These are phyloP conservation scores for Corydoras maculifer DNA, from an alignment of 2,113 vertebrate species.

Conservation along the genomic window DNA sequence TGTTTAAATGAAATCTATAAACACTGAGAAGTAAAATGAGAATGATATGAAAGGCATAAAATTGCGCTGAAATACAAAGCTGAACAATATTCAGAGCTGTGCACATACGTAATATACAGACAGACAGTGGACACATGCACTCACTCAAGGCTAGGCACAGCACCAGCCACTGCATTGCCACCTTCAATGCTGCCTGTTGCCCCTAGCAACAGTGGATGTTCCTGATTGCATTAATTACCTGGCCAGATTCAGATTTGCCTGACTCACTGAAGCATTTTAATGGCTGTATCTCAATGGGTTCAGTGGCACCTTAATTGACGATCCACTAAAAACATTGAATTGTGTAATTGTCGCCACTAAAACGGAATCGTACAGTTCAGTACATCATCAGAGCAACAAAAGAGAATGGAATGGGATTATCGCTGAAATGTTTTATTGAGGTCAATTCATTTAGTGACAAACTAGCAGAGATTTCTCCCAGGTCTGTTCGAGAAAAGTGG, in stretches of 20 bases:
- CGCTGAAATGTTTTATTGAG: not conserved
- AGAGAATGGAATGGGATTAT: slow-evolving; percentile 12
- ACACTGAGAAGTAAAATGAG: no score
- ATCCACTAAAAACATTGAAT: not conserved
- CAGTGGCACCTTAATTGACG: not conserved
- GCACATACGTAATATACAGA: not conserved
- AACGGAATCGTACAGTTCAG: not conserved
- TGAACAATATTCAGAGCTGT: no score
- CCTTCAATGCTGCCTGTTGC: slow-evolving; percentile 60
- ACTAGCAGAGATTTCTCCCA: not conserved
- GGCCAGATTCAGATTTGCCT: slow-evolving; percentile 54
- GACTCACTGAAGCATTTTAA: slow-evolving; percentile 19
- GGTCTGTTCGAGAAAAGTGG: not conserved
- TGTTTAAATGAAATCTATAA: no score
- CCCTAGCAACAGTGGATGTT: slow-evolving; percentile 61
- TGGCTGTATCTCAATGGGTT: not conserved
- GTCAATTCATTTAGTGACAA: slow-evolving; percentile 4
- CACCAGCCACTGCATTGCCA: slow-evolving; percentile 34
- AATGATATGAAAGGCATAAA: no score
- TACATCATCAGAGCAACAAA: slow-evolving; percentile 12
- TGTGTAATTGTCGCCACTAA: slow-evolving; percentile 1
- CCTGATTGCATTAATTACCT: slow-evolving; percentile 65
- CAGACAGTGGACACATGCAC: not conserved
- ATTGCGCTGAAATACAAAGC: no score
- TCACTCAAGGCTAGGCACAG: slow-evolving; percentile 1